A percentile compares a stretch with the other conserved stretches of the same genome.
Evolutionary conservation across 2,797 vertebrate species (phyloP).

Genomic region (Microhierax caerulescens): DNA sequence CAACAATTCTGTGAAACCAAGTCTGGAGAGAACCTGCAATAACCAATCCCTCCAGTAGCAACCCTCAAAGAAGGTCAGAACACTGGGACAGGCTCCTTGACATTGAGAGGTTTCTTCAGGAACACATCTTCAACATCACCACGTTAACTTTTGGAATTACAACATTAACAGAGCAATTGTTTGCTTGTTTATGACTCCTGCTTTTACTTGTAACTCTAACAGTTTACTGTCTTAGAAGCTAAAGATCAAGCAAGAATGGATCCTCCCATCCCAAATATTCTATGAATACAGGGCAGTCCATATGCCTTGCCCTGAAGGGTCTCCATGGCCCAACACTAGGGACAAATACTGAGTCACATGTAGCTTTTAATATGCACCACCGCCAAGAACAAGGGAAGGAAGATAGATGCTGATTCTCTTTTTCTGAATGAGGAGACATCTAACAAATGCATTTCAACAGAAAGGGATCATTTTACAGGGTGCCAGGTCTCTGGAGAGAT

Average conservation of each 20-base stretch:
- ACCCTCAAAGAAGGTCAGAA: neutral
- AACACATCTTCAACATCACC: neutral
- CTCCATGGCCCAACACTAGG: neutral
- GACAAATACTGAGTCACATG: accelerated
- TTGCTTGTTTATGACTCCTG: neutral
- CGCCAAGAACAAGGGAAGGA: neutral
- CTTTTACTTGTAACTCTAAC: neutral
- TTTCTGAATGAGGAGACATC: neutral
- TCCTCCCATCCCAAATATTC: neutral
- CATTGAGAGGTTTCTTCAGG: neutral
- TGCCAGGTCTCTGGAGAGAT: neutral
- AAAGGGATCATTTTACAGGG: neutral
- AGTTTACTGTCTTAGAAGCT: neutral
- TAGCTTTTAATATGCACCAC: neutral
- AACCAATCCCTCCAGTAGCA: neutral
- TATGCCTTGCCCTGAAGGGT: neutral
- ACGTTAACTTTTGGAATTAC: no score
- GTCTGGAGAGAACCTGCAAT: neutral
- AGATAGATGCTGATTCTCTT: neutral
- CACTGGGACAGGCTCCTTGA: neutral
- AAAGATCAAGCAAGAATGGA: neutral
- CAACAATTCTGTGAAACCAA: neutral
- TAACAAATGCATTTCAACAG: neutral
- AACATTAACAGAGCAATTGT: neutral
- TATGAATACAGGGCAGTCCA: neutral